Evolutionary conservation across 2,888 invertebrate genomes (phyloP).

Genomic region (Monoplex corrugatus): DNA sequence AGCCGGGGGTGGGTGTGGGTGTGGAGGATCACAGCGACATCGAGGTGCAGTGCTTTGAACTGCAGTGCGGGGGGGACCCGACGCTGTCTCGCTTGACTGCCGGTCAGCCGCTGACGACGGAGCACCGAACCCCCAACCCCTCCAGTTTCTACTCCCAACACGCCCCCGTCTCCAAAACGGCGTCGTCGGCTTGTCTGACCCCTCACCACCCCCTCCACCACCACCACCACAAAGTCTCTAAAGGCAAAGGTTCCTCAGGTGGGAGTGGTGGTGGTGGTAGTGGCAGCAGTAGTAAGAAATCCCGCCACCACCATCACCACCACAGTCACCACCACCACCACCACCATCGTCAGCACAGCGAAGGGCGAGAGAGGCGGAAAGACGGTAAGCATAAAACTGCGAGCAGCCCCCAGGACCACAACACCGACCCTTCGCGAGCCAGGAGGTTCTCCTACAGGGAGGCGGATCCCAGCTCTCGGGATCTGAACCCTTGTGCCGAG

Average conservation of each 20-base stretch:
- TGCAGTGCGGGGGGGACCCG: background rate
- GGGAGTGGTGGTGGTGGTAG: background rate
- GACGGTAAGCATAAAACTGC: background rate
- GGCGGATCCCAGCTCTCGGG: background rate
- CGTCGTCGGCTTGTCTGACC: too few relatives aligned
- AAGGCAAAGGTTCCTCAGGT: background rate
- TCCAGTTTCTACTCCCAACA: too few relatives aligned
- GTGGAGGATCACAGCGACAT: background rate
- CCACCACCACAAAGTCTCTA: background rate
- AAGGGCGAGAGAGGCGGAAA: background rate
- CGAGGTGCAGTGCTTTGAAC: conserved; percentile 21
- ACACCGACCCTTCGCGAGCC: too few relatives aligned
- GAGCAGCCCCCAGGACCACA: background rate
- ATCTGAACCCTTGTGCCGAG: background rate
- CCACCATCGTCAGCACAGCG: background rate
- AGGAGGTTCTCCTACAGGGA: too few relatives aligned
- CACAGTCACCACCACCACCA: conserved; percentile 19
- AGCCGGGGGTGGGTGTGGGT: background rate
- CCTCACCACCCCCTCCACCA: background rate
- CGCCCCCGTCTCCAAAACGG: background rate
- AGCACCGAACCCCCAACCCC: background rate
- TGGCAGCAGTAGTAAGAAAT: background rate
- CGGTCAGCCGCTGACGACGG: too few relatives aligned
- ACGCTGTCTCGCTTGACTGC: background rate
- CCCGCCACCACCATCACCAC: conserved; percentile 29